Percentiles rank a stretch among this genome's conserved stretches.
Evolutionary conservation across 1,140 invertebrate genomes (phyloP).

Genomic region (Drosophila eugracilis): DNA sequence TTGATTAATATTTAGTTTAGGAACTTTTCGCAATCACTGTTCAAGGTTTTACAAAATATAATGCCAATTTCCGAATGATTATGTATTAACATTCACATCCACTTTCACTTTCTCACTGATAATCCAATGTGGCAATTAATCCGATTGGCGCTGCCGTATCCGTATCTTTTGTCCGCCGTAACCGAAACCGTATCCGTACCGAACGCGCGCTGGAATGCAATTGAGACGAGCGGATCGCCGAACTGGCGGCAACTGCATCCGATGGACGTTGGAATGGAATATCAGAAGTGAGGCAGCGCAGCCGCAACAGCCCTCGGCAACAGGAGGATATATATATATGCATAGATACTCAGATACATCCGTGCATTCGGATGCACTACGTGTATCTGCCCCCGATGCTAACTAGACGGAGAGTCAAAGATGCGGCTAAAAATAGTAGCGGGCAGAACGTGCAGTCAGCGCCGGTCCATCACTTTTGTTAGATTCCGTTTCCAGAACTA

Average conservation of each 20-base stretch:
- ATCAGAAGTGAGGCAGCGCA: conserved; percentile 38
- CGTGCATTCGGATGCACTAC: conserved; percentile 22
- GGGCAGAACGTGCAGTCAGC: conserved; percentile 53
- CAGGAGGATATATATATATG: conserved; percentile 35
- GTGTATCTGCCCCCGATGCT: conserved; percentile 51
- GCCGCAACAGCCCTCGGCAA: conserved; percentile 64
- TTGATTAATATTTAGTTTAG: conserved; percentile 15
- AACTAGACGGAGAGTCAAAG: conserved; percentile 64
- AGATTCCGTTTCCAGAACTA: conserved; percentile 52
- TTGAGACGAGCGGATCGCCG: conserved; percentile 61
- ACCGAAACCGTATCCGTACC: conserved; percentile 58
- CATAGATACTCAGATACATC: conserved; percentile 23
- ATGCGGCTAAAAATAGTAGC: conserved; percentile 62
- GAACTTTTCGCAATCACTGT: conserved; percentile 32
- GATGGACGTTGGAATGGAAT: conserved; percentile 28
- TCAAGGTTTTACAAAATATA: background rate
- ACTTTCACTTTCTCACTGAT: conserved; percentile 68
- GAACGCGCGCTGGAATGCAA: conserved; percentile 81
- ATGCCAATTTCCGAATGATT: no score
- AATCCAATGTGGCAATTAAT: conserved; percentile 55
- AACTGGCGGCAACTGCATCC: conserved; percentile 42
- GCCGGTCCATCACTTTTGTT: conserved; percentile 62
- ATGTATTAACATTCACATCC: conserved; percentile 5
- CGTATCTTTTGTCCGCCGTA: conserved; percentile 47
- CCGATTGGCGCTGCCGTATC: conserved; percentile 14